Conservation (phyloP, 2,888 invertebrate species). For the Vesta saturnalis region DNA sequence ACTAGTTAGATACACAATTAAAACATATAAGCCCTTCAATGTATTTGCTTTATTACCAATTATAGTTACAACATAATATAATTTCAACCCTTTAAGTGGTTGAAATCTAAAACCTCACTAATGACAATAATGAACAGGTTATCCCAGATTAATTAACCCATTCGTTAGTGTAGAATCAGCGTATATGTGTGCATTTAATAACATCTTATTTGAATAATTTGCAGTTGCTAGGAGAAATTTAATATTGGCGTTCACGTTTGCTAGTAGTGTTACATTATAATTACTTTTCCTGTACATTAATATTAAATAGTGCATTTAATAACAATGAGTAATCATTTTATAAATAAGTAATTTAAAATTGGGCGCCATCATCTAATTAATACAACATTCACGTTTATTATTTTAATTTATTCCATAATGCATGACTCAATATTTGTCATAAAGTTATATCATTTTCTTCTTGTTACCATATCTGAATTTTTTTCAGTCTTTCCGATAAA, state of each 20-base stretch:
- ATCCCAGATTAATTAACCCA: constrained; percentile 22
- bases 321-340: constrained; percentile 8
- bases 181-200: not conserved
- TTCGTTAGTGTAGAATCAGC: constrained; percentile 12
- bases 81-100: not conserved
- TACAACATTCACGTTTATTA: constrained; percentile 3
- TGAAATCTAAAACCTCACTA: constrained; percentile 17
- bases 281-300: not conserved
- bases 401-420: not conserved
- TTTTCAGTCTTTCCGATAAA: not conserved
- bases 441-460: not conserved
- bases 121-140: constrained; percentile 21
- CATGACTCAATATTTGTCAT: not conserved
- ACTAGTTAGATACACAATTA: too few species aligned
- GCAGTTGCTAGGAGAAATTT: not conserved
- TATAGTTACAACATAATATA: not conserved
- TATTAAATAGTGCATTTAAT: constrained; percentile 2
- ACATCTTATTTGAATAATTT: not conserved
- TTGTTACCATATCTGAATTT: not conserved
- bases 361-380: constrained; percentile 6
- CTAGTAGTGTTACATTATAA: not conserved
- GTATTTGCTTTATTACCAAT: not conserved
- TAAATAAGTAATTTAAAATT: constrained; percentile 6
- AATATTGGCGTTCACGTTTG: not conserved
- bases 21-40: not conserved